phyloP scores from a whole-genome alignment of 2,113 vertebrate species.

The Zosterops borbonicus region DNA sequence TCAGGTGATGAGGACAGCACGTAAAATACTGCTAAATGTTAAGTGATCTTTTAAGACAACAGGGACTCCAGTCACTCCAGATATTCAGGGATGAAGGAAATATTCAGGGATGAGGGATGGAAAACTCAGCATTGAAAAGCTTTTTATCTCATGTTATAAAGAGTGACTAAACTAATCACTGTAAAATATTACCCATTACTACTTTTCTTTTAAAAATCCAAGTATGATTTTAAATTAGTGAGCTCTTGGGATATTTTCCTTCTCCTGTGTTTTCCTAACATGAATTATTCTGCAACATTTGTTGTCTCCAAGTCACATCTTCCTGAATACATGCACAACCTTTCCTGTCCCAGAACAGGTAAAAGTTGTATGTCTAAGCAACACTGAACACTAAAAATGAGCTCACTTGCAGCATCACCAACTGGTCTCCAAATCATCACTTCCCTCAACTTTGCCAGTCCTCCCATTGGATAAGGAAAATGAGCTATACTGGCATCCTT shows the following conservation, averaged over 20 bases:
- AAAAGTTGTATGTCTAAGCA: background rate
- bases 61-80: background rate
- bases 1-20: background rate
- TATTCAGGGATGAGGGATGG: background rate
- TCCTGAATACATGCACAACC: background rate
- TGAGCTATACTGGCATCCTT: background rate
- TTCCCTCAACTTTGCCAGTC: background rate
- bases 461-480: background rate
- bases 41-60: background rate
- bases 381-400: background rate
- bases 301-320: background rate
- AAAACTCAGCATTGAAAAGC: background rate
- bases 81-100: background rate
- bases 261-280: background rate
- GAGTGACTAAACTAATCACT: background rate
- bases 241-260: background rate
- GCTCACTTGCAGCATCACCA: background rate
- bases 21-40: background rate
- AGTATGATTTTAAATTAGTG: background rate
- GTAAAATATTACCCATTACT: background rate
- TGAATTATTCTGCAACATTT: background rate
- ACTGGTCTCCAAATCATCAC: background rate
- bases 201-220: background rate
- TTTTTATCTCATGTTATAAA: background rate
- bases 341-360: background rate